Base-by-base conservation (phyloP, 2,888 invertebrate species). In the Bimastos eiseni region DNA sequence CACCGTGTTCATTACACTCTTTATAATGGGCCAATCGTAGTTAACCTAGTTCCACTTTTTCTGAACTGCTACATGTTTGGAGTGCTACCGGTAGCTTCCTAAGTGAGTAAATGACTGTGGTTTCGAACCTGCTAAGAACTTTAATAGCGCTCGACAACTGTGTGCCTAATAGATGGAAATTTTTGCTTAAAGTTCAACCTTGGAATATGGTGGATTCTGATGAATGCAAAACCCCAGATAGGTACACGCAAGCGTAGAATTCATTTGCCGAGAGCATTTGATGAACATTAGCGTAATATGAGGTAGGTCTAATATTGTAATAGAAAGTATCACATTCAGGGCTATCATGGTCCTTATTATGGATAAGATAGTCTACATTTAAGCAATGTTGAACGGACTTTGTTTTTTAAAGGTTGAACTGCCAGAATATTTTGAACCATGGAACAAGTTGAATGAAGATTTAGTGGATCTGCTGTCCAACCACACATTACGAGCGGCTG, bases 351-450 rank as follows among this genome's bases (percentile, higher is more conserved):
- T 17, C 19, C 30, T 70, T 11, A n/a, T n/a, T 0, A 70, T 5
- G 2, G 13, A 70, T n/a, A 70, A 70, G 2, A 70, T 49, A 24
- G 19, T 3, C 44, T 24, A 49, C 1, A 70, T 30, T n/a, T n/a
- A 70, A n/a, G 30, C n/a, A 70, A 70, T 70, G 30, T 70, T 70
- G 70, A 70, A 70, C 70, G 70, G 70, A 1, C n/a, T 8, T 70
- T 70, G 30, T 70, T 70, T 30, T 24, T 30, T 70, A n/a, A 70
- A 90, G 90, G 89, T 49, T n/a, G 83, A 83, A 33, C 70, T 90
- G 33, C 90, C 90, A 24, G 90, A 90, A 83, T 88, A 90, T 44
- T 90, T 90, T 55, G 34, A 88, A 49, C 34, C 89, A 41, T 90
- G 90, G 90, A 90, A 90, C 55, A n/a, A 83, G 37, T 36, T 90